phyloP scores from a whole-genome alignment of 2,888 invertebrate species.

The Drosophila fungiperda region DNA sequence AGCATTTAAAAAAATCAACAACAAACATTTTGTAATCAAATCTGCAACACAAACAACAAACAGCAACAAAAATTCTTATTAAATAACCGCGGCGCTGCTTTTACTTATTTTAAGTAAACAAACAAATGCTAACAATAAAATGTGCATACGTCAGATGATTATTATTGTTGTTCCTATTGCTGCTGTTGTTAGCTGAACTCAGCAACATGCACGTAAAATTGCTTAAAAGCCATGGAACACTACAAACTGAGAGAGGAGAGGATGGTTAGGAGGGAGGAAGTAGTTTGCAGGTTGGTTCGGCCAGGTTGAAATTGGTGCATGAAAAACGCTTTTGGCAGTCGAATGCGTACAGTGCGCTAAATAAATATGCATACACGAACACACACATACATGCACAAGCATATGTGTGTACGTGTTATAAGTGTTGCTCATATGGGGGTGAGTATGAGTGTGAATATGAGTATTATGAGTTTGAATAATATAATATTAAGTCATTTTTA shows the following conservation, averaged over 20 bases:
- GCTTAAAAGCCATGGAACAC: conserved; percentile 27
- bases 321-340: conserved; percentile 44
- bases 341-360: conserved; percentile 42
- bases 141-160: conserved; percentile 60
- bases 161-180: conserved; percentile 3
- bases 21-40: conserved; percentile 27
- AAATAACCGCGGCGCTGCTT: conserved; percentile 47
- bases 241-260: background rate
- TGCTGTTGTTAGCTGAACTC: conserved; percentile 23
- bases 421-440: too few species aligned
- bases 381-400: background rate
- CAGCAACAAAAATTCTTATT: conserved; percentile 49
- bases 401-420: conserved; percentile 35
- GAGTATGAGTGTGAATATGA: too few species aligned
- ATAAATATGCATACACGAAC: conserved; percentile 52
- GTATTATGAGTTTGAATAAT: too few species aligned
- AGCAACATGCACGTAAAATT: conserved; percentile 47
- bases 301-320: conserved; percentile 60
- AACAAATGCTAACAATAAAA: conserved; percentile 59
- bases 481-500: too few species aligned
- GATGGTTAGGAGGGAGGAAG: background rate
- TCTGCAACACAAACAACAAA: conserved; percentile 14
- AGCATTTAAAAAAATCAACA: conserved; percentile 16
- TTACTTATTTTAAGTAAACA: conserved; percentile 33
- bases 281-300: conserved; percentile 6